These are phyloP conservation scores for Thripadectes ignobilis DNA, from an alignment of 2,797 vertebrate genomes.

Conservation along the genomic window DNA sequence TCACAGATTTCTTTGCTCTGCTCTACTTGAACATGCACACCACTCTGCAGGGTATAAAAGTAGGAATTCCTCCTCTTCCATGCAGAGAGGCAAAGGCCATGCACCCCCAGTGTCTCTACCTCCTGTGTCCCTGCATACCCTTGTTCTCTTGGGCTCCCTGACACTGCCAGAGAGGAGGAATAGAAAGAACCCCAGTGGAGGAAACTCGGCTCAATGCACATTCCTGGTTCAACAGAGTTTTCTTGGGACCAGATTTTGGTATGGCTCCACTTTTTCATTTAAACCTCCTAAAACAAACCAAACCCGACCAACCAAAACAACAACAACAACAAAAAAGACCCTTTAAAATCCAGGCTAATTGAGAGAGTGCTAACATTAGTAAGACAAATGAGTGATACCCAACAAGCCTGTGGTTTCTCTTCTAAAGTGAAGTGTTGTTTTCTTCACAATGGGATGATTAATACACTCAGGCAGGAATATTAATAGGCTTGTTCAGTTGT, in stretches of 20 bases:
- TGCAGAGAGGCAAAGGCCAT: neutral
- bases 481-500: slow-evolving; percentile 63
- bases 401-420: slow-evolving; percentile 53
- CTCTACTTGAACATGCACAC: neutral
- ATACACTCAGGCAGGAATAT: slow-evolving; percentile 62
- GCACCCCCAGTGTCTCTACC: neutral
- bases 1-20: neutral
- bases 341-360: slow-evolving; percentile 27
- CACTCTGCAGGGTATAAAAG: neutral
- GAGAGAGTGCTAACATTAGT: slow-evolving; percentile 35
- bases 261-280: neutral
- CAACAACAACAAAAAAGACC: neutral
- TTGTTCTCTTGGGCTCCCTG: neutral
- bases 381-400: slow-evolving; percentile 40
- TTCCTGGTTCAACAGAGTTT: neutral
- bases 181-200: neutral
- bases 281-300: neutral
- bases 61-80: neutral
- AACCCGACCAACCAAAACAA: neutral
- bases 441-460: slow-evolving; percentile 67
- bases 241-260: neutral
- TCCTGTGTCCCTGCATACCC: neutral
- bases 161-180: neutral
- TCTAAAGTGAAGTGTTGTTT: slow-evolving; percentile 60
- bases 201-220: neutral